Percentiles rank a stretch among this genome's conserved stretches.
phyloP scores from a whole-genome alignment of 2,797 vertebrate genomes.

The Brachyrhaphis roseni region DNA sequence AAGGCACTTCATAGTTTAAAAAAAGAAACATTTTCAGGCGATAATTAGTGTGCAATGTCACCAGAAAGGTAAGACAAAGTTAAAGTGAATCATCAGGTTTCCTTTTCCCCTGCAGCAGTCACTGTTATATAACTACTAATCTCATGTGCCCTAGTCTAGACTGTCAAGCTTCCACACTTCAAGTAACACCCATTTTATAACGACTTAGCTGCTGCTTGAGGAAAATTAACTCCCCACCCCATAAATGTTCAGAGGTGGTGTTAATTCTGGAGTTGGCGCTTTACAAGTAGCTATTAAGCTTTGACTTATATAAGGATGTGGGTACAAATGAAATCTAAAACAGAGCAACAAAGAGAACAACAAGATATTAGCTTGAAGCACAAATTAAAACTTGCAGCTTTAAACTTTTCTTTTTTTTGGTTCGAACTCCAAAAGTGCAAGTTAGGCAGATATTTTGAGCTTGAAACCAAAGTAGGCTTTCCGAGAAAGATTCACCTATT shows the following conservation, averaged over 20 bases:
- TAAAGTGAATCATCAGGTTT: neutral
- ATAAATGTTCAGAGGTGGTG: constrained; percentile 6
- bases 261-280: neutral
- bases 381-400: neutral
- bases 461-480: constrained; percentile 34
- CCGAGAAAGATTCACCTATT: neutral
- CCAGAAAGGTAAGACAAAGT: constrained; percentile 11
- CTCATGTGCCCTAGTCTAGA: constrained; percentile 39
- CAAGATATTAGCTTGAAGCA: neutral
- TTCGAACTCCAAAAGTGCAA: neutral
- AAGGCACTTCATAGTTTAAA: neutral
- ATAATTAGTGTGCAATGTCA: neutral
- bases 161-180: constrained; percentile 1
- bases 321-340: neutral
- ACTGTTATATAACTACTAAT: constrained; percentile 68
- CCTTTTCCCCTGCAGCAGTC: constrained; percentile 14
- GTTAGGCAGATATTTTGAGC: neutral
- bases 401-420: neutral
- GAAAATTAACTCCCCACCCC: constrained; percentile 32
- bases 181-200: constrained; percentile 50
- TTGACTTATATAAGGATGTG: neutral
- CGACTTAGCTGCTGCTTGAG: constrained; percentile 23
- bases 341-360: neutral
- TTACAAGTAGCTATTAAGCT: neutral
- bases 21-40: neutral